phyloP scores from a whole-genome alignment of 2,797 vertebrate species.

The Acrossocheilus wenchowensis region DNA sequence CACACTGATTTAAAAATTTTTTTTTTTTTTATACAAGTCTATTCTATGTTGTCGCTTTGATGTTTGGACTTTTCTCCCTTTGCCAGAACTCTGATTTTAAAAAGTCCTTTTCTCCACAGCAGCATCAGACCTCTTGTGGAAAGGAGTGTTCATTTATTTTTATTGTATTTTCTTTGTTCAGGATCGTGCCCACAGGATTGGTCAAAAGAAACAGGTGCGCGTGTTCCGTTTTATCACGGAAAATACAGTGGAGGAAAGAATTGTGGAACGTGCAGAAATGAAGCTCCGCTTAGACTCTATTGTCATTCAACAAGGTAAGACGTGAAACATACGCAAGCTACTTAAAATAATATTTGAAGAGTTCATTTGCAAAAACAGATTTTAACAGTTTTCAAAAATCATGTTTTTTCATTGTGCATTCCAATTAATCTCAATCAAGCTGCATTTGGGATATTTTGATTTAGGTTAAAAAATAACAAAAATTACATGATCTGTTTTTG shows the following conservation, averaged over 20 bases:
- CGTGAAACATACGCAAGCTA: background rate
- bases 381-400: no score
- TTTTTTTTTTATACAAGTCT: background rate
- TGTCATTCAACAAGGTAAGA: slow-evolving; percentile 95
- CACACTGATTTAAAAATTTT: no score
- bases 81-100: background rate
- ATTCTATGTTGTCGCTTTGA: background rate
- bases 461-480: no score
- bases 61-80: background rate
- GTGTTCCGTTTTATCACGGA: slow-evolving; percentile 98
- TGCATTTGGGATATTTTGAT: no score
- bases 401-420: no score
- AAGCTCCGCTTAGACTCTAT: slow-evolving; percentile 97
- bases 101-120: background rate
- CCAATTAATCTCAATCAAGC: no score
- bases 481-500: no score
- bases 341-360: background rate
- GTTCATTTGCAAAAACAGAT: no score
- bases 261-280: slow-evolving; percentile 98
- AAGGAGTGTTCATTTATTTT: background rate
- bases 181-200: slow-evolving; percentile 98
- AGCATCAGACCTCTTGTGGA: background rate
- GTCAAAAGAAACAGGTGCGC: slow-evolving; percentile 95
- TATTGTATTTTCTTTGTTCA: slow-evolving; percentile 59
- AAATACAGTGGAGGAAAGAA: slow-evolving; percentile 97